phyloP scores from a whole-genome alignment of 1,140 invertebrate genomes.

The Pinna nobilis region DNA sequence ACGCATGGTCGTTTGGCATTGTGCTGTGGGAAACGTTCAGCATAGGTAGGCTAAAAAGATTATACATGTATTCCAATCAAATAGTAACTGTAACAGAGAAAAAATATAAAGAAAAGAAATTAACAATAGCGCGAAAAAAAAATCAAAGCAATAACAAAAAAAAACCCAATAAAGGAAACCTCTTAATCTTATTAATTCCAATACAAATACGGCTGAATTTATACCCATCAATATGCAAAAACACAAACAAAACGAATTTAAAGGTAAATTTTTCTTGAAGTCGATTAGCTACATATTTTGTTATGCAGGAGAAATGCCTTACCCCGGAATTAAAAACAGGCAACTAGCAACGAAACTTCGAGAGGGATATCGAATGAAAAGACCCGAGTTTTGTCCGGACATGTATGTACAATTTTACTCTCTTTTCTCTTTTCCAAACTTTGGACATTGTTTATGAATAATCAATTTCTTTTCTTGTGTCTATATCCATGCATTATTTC shows the following conservation, averaged over 20 bases:
- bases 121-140: background rate
- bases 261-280: background rate
- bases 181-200: background rate
- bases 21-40: constrained; percentile 61
- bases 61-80: background rate
- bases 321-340: constrained; percentile 85
- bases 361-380: constrained; percentile 48
- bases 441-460: too few species aligned
- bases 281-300: background rate
- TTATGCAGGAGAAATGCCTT: constrained; percentile 80
- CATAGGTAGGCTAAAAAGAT: constrained; percentile 27
- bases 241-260: background rate
- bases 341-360: constrained; percentile 79
- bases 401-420: constrained; percentile 45
- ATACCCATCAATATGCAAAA: background rate
- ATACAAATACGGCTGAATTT: background rate
- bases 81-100: background rate
- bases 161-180: background rate
- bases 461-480: too few species aligned
- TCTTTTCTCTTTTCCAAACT: too few species aligned
- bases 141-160: background rate
- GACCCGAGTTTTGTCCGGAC: constrained; percentile 48
- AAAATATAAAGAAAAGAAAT: background rate
- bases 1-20: constrained; percentile 67
- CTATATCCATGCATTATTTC: too few species aligned